phyloP scores from a whole-genome alignment of 1,140 invertebrate species.

The Doryteuthis pealeii region DNA sequence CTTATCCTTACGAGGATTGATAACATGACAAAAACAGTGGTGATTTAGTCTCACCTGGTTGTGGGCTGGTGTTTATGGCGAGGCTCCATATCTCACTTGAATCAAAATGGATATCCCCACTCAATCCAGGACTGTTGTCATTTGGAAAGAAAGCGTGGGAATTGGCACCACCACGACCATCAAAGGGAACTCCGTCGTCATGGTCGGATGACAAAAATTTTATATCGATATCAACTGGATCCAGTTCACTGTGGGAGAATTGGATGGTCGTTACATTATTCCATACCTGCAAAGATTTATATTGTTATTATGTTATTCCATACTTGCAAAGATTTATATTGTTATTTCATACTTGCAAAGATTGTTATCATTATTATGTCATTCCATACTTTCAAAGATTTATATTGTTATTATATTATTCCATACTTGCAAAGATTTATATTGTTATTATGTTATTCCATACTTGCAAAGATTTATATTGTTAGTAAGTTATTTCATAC shows the following conservation, averaged over 20 bases:
- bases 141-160: conserved; percentile 13
- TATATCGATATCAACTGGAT: neutral
- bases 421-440: too few relatives aligned
- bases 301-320: neutral
- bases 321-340: neutral
- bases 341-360: neutral
- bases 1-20: too few relatives aligned
- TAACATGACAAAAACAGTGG: too few relatives aligned
- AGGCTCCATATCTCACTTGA: conserved; percentile 29
- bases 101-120: conserved; percentile 64
- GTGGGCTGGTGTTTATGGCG: neutral
- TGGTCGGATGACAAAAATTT: neutral
- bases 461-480: too few relatives aligned
- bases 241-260: neutral
- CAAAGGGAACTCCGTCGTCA: conserved; percentile 2
- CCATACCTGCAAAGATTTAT: neutral
- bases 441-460: too few relatives aligned
- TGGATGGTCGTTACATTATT: neutral
- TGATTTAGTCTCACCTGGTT: neutral
- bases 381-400: neutral
- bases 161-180: neutral
- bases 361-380: neutral
- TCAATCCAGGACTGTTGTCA: neutral
- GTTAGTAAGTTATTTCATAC: too few relatives aligned
- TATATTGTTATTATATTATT: too few relatives aligned